These are phyloP conservation scores for Hepsetus odoe DNA, from an alignment of 2,113 vertebrate genomes.

Conservation along the genomic window DNA sequence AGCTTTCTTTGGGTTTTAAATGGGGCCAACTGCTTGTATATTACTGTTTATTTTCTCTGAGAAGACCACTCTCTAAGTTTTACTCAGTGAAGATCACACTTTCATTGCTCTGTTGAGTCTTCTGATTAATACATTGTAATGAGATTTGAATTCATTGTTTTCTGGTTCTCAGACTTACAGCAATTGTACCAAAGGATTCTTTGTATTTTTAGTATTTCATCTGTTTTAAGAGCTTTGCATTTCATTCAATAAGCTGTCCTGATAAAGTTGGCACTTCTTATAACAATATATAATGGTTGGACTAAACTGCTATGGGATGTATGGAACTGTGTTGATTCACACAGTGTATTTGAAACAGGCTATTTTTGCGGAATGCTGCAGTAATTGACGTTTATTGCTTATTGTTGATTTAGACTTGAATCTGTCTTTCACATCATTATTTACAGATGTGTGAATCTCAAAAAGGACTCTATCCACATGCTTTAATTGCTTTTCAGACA, in stretches of 20 bases:
- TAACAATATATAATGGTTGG: too few species aligned
- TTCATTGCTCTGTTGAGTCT: not conserved
- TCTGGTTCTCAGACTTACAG: not conserved
- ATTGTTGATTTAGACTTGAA: not conserved
- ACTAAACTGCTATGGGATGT: too few species aligned
- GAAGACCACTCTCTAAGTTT: not conserved
- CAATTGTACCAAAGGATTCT: not conserved
- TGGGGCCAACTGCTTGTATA: slow-evolving; percentile 2
- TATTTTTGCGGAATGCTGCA: not conserved
- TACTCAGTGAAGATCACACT: not conserved
- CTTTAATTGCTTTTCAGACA: slow-evolving; percentile 1
- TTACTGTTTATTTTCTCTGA: not conserved
- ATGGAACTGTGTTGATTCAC: too few species aligned
- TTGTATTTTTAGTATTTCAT: too few species aligned
- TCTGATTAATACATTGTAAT: not conserved
- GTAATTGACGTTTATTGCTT: not conserved
- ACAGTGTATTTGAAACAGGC: too few species aligned
- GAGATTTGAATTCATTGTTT: not conserved
- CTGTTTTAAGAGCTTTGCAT: too few species aligned
- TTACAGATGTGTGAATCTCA: not conserved
- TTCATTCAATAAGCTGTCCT: too few species aligned
- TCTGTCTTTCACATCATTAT: not conserved
- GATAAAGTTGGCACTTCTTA: too few species aligned
- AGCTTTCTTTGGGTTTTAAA: slow-evolving; percentile 27
- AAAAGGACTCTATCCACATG: not conserved